phyloP scores from a whole-genome alignment of 2,888 invertebrate species.

The Phaonia tiefii region DNA sequence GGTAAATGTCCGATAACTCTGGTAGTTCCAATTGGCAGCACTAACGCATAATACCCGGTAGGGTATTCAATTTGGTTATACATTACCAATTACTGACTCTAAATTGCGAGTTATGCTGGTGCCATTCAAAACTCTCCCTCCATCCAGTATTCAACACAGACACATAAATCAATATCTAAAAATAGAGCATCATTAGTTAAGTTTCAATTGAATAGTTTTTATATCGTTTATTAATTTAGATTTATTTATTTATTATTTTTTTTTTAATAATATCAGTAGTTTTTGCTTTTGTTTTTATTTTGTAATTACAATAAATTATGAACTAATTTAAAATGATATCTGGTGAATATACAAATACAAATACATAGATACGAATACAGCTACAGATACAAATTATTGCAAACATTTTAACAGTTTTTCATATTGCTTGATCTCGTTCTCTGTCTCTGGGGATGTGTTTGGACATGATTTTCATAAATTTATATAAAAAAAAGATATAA shows the following conservation, averaged over 20 bases:
- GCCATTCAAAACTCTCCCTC: too few species aligned
- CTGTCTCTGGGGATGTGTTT: neutral
- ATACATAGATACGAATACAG: slow-evolving; percentile 15
- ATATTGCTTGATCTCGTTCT: slow-evolving; percentile 1
- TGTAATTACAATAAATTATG: slow-evolving; percentile 30
- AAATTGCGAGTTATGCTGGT: too few species aligned
- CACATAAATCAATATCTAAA: too few species aligned
- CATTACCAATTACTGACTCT: too few species aligned
- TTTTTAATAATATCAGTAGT: slow-evolving; percentile 37
- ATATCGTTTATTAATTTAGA: slow-evolving; percentile 36
- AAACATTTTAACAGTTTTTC: neutral
- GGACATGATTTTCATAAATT: neutral
- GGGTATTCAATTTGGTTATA: too few species aligned
- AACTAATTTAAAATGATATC: slow-evolving; percentile 31
- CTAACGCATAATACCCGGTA: too few species aligned
- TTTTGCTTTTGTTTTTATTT: slow-evolving; percentile 2
- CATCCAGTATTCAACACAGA: too few species aligned
- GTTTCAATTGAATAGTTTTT: slow-evolving; percentile 20
- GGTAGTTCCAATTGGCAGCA: too few species aligned
- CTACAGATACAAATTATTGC: neutral
- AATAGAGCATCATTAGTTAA: too few species aligned
- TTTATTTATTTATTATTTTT: too few species aligned
- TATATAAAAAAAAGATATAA: slow-evolving; percentile 17
- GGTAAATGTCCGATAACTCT: too few species aligned
- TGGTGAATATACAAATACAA: slow-evolving; percentile 24